Evolutionary conservation across 2,888 invertebrate genomes (phyloP), one percentile per base, ranked within the genome.

Genomic region (Brachypterus glaber): DNA sequence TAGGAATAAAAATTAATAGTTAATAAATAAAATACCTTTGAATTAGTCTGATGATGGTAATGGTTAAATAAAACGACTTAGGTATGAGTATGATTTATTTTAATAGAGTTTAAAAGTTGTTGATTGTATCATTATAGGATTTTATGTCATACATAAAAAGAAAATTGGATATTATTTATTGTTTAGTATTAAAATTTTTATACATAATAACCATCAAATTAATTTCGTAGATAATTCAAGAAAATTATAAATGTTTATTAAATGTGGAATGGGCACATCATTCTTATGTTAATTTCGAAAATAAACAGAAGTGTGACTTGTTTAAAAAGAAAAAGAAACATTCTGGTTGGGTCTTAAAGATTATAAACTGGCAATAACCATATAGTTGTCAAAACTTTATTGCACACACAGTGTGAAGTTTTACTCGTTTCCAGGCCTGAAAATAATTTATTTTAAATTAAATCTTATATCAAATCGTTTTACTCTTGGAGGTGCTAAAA

Each of bases 291-390:
- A 48, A 52, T 50, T 50, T 49, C 41, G 26, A 40, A 48, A 51
- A 50, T 48, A 48, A 44, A 50, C 49, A 51, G 49, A 50, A 49
- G 49, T 50, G 50, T 45, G 50, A 43, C 41, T 42, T 29, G 35
- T 39, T 35, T 30, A 3, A 26, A 21, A 5, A 21, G 11, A 16
- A 31, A 18, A 25, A 18, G 21, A 25, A 34, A 34, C 24, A 5
- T n/a, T n/a, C n/a, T n/a, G n/a, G n/a, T n/a, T n/a, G n/a, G n/a
- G n/a, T n/a, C n/a, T n/a, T n/a, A n/a, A n/a, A n/a, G n/a, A n/a
- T n/a, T n/a, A n/a, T 8, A 25, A 25, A 15, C 9, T 4, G 39
- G 37, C 44, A 39, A 48, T 46, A 47, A 50, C 40, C 46, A 44
- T 44, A 49, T 45, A 44, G 35, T 43, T 39, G 41, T 48, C 47